Evolutionary conservation across 1,140 invertebrate species (phyloP), one percentile per base, ranked within the genome.

Genomic region (Maniola jurtina): DNA sequence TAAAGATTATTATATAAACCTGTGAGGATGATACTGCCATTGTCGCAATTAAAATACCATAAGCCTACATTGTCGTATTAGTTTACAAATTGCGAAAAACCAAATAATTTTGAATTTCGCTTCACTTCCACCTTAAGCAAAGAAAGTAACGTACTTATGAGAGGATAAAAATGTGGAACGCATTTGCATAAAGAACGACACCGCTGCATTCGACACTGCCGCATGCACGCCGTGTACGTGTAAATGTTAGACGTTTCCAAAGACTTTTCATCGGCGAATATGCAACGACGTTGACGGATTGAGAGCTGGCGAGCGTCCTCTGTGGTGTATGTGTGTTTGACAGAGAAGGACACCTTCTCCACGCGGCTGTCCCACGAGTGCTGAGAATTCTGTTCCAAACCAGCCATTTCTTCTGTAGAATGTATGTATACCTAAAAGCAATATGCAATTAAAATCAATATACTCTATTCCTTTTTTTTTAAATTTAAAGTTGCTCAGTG

Each of bases 241-340:
- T 95, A 95, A 36, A 91, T 91, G 0, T 83, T 78, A 2, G 93
- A 93, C 0, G 92, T 93, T 47, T 92, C 83, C 34, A 95, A 73
- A 58, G 90, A 89, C 14, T 92, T 85, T 84, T 95, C 94, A 70
- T 94, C 92, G 5, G 91, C 85, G 73, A 95, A 95, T 34, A 95
- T 91, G 71, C 94, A 95, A 48, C 93, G 93, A 47, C 95, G 80
- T 75, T 95, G 94, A 9, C 91, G 91, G 7, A 95, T 92, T 2
- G 93, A 93, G 10, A 95, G 81, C 71, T 95, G 94, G 0, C 92
- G 89, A 0, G 94, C 93, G 75, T 95, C 94, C 47, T 93, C 92
- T 2, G 94, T 95, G 0, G 94, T 95, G 73, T 95, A 95, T 2
- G 94, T 95, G 72, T 94, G 93, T 83, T 94, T 95, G 33, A 94